phyloP scores from a whole-genome alignment of 2,797 vertebrate species.

The Sitta carolinensis region DNA sequence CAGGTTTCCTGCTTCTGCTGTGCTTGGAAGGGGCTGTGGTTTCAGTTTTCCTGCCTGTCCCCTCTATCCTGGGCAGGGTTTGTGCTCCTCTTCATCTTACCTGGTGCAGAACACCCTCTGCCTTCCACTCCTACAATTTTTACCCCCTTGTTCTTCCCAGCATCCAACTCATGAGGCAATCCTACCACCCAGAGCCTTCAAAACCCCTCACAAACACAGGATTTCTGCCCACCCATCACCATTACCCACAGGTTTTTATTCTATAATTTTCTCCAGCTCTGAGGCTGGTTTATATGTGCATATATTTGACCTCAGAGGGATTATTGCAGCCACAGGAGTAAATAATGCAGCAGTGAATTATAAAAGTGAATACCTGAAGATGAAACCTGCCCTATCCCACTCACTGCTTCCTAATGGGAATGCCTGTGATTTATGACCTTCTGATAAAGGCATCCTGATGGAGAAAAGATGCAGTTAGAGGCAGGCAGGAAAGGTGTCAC shows the following conservation, averaged over 20 bases:
- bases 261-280: not conserved
- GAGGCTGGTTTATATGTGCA: conserved; percentile 1
- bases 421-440: conserved; percentile 47
- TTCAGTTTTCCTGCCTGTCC: not conserved
- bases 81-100: not conserved
- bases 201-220: not conserved
- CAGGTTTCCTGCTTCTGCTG: not conserved
- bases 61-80: not conserved
- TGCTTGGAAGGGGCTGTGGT: not conserved
- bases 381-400: not conserved
- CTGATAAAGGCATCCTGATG: conserved; percentile 28
- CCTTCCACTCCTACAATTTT: not conserved
- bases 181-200: not conserved
- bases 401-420: not conserved
- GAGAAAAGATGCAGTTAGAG: conserved; percentile 20
- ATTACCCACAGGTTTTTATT: not conserved
- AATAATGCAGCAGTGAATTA: not conserved
- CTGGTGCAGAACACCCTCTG: not conserved
- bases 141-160: not conserved
- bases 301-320: conserved; percentile 3
- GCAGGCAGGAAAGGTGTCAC: conserved; percentile 1
- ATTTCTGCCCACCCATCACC: not conserved
- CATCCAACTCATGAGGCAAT: not conserved
- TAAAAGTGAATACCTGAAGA: conserved; percentile 5
- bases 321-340: conserved; percentile 23